These are phyloP conservation scores for Magallana angulata DNA, from an alignment of 1,140 invertebrate species.

Conservation along the genomic window DNA sequence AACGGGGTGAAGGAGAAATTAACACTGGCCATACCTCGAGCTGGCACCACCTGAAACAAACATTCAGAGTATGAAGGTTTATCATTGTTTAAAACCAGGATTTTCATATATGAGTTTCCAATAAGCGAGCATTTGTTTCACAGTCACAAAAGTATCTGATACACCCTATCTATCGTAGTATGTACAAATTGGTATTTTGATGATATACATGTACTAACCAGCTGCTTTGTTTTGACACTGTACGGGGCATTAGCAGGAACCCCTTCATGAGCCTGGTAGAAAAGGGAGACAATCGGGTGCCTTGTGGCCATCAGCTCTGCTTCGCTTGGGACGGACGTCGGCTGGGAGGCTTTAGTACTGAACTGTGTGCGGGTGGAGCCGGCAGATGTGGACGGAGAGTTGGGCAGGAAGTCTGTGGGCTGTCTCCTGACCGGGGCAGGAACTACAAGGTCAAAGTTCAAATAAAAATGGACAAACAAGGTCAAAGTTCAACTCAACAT, in stretches of 20 bases:
- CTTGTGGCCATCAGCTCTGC: slow-evolving; percentile 32
- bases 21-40: slow-evolving; percentile 64
- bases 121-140: no score
- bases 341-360: no score
- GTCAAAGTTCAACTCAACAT: no score
- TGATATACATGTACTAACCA: slow-evolving; percentile 62
- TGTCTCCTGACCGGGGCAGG: slow-evolving; percentile 49
- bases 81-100: no score
- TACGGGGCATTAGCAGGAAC: slow-evolving; percentile 58
- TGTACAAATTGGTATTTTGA: background rate
- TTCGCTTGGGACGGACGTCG: background rate
- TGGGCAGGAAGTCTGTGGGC: slow-evolving; percentile 70
- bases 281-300: slow-evolving; percentile 63
- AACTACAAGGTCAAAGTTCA: slow-evolving; percentile 50
- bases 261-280: slow-evolving; percentile 69
- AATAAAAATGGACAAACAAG: no score
- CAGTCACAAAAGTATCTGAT: no score
- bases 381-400: slow-evolving; percentile 69
- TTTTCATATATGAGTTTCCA: no score
- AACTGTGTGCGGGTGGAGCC: slow-evolving; percentile 21
- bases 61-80: background rate
- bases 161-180: background rate
- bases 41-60: slow-evolving; percentile 70
- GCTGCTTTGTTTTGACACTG: slow-evolving; percentile 67
- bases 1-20: slow-evolving; percentile 71